Base-by-base conservation (phyloP, 1,140 invertebrate species). In the Drosophila nasuta region DNA sequence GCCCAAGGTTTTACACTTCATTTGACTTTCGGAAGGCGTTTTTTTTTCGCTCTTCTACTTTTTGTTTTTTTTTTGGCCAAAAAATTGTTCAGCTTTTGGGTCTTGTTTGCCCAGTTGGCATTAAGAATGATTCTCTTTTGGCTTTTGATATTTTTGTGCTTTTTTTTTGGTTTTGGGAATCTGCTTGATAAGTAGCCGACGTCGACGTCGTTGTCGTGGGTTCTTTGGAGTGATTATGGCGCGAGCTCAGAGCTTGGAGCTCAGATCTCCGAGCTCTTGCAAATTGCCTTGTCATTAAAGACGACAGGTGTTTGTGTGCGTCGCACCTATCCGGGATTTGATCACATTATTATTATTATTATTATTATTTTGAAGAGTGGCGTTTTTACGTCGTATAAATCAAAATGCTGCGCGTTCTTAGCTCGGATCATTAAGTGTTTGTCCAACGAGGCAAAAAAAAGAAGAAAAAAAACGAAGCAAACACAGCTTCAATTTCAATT, bases 1-100 rank as follows among this genome's bases (percentile, higher is more conserved):
- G 46, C 46, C 74, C 66, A 76, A 60, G 68, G 72, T 75, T 56
- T 75, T 56, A 62, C 67, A 51, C 66, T 58, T 71, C 60, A 65
- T 75, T 75, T 76, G 46, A 56, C 65, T 74, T 62, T 74, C 35
- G 54, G 45, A 13, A 57, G 65, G 56, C 57, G 54, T 63, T 66
- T 62, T 25, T 17, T 25, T 25, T 25, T 25, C 20, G 20, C 20
- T 25, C 20, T 25, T 25, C 20, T 25, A 25, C 20, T 25, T 25
- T 25, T 25, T 25, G 20, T 25, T 25, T 25, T 25, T 25, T 25
- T 25, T 25, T 52, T 60, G 41, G 13, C 49, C 57, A 67, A 57
- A 69, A 17, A 30, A 25, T 41, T 43, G 41, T 48, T 33, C 41
- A 43, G 13, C 33, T 5, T 33, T 8, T 33, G 33, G 33, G 33